phyloP scores from a whole-genome alignment of 2,888 invertebrate genomes.

The Caenorhabditis sp. region DNA sequence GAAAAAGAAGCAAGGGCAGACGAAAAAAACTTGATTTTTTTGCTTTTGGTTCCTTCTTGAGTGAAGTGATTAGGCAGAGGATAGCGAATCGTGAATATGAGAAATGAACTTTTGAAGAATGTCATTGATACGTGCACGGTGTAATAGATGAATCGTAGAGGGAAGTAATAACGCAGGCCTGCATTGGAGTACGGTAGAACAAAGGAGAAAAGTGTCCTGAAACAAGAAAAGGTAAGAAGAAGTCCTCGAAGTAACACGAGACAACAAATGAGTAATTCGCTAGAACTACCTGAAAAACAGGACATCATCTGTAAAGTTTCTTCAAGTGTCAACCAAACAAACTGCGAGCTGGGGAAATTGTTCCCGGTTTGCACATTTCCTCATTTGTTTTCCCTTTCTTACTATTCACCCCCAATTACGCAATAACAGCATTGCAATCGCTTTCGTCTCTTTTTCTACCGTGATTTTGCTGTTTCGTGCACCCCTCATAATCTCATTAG shows the following conservation, averaged over 20 bases:
- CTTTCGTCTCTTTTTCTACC: neutral
- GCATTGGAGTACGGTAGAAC: conserved; percentile 36
- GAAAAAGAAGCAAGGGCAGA: conserved; percentile 48
- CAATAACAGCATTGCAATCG: neutral
- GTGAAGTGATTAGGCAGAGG: conserved; percentile 25
- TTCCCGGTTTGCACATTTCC: too few relatives aligned
- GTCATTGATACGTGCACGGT: conserved; percentile 27
- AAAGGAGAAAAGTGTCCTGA: conserved; percentile 3
- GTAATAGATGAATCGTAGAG: conserved; percentile 26
- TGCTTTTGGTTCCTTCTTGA: conserved; percentile 51
- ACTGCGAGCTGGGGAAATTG: too few relatives aligned
- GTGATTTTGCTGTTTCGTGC: conserved; percentile 28
- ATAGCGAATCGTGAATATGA: conserved; percentile 25
- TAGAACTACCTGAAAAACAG: too few relatives aligned
- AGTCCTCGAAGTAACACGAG: neutral
- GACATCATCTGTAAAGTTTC: too few relatives aligned
- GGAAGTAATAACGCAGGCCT: conserved; percentile 35
- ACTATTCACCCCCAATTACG: neutral
- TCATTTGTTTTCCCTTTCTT: neutral
- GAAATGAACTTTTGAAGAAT: conserved; percentile 48
- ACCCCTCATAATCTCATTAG: conserved; percentile 41
- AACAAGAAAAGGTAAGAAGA: neutral
- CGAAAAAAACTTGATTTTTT: conserved; percentile 47
- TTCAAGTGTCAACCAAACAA: too few relatives aligned
- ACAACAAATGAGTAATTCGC: neutral